phyloP scores from a whole-genome alignment of 1,140 invertebrate genomes.

The Tribolium castaneum region DNA sequence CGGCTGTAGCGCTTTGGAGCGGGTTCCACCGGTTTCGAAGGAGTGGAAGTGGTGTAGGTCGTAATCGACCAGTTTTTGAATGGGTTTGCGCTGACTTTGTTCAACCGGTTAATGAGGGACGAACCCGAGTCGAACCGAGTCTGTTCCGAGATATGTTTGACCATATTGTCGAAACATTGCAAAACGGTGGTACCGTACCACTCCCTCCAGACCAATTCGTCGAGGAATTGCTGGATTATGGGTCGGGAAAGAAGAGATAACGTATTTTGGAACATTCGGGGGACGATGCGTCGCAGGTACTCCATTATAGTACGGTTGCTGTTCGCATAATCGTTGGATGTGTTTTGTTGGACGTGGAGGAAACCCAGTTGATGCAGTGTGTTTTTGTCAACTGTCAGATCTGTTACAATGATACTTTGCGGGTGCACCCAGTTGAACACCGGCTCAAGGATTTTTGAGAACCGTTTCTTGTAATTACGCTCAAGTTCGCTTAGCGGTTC shows the following conservation, averaged over 20 bases:
- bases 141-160: constrained; percentile 81
- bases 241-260: constrained; percentile 82
- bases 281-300: constrained; percentile 84
- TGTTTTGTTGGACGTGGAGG: constrained; percentile 76
- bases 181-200: constrained; percentile 79
- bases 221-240: constrained; percentile 90
- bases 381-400: constrained; percentile 84
- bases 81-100: constrained; percentile 73
- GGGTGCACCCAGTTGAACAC: constrained; percentile 81
- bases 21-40: neutral
- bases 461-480: constrained; percentile 80
- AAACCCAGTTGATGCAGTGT: constrained; percentile 83
- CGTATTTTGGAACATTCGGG: constrained; percentile 91
- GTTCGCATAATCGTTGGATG: constrained; percentile 71
- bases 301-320: constrained; percentile 87
- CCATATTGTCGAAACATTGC: constrained; percentile 85
- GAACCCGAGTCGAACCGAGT: constrained; percentile 72
- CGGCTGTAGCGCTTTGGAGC: constrained; percentile 14
- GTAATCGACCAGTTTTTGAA: constrained; percentile 79
- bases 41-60: constrained; percentile 5
- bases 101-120: constrained; percentile 64
- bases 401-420: constrained; percentile 81
- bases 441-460: constrained; percentile 83
- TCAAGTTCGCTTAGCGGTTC: constrained; percentile 82
- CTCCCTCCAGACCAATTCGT: constrained; percentile 79